These are phyloP conservation scores for Zaprionus nigranus DNA, from an alignment of 1,140 invertebrate species.

Conservation along the genomic window DNA sequence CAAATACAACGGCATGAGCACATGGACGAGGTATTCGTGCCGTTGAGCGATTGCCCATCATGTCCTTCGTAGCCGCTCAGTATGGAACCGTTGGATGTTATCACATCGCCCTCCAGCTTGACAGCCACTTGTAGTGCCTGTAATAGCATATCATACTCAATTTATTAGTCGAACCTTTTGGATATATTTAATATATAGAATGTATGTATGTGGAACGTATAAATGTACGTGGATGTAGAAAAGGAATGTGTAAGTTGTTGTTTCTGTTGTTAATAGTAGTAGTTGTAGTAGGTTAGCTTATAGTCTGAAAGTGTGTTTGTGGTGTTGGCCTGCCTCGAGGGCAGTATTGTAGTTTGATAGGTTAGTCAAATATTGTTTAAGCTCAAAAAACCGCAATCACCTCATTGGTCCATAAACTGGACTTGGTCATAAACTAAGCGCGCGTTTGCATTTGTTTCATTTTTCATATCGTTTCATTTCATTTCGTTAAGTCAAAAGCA, in stretches of 20 bases:
- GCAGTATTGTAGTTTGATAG: constrained; percentile 14
- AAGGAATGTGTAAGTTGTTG: constrained; percentile 24
- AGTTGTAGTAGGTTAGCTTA: constrained; percentile 19
- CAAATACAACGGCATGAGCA: constrained; percentile 92
- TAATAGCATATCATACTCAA: constrained; percentile 50
- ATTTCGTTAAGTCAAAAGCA: constrained; percentile 73
- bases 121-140: constrained; percentile 94
- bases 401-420: constrained; percentile 84
- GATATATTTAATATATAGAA: constrained; percentile 12
- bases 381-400: constrained; percentile 76
- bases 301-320: constrained; percentile 41
- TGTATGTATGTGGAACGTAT: neutral
- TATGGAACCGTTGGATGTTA: constrained; percentile 94
- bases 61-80: constrained; percentile 88
- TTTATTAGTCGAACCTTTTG: constrained; percentile 5
- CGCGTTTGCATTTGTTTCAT: constrained; percentile 71
- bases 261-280: constrained; percentile 11
- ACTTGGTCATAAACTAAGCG: constrained; percentile 84
- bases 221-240: neutral
- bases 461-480: constrained; percentile 19
- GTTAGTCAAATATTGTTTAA: constrained; percentile 59
- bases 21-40: constrained; percentile 89
- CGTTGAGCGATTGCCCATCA: constrained; percentile 86
- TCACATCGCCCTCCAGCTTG: constrained; percentile 96
- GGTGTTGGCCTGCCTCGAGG: neutral